Evolutionary conservation across 2,113 vertebrate genomes (phyloP).

Genomic region (Mobula birostris): DNA sequence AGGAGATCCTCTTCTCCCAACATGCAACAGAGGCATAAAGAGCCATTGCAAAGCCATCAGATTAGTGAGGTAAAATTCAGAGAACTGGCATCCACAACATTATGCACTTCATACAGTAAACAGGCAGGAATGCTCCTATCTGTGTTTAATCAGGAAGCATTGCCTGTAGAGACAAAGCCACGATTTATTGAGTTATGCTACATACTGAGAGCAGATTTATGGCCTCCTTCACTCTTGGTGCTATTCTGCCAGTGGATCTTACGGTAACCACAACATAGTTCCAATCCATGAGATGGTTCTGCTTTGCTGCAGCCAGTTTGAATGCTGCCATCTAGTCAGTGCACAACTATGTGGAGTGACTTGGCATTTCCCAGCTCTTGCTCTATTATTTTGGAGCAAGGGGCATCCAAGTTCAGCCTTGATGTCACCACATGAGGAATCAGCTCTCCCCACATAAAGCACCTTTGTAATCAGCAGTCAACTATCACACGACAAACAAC

Average conservation of each 20-base stretch:
- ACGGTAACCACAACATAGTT: background rate
- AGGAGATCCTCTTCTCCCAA: too few relatives aligned
- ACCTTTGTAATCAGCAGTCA: background rate
- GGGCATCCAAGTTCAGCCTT: background rate
- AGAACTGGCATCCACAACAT: background rate
- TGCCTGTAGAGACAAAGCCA: background rate
- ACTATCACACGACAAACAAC: background rate
- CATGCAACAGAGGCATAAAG: too few relatives aligned
- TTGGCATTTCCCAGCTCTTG: background rate
- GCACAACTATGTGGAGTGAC: background rate
- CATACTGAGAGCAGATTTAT: background rate
- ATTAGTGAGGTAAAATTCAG: background rate
- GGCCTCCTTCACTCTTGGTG: background rate
- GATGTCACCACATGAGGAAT: background rate
- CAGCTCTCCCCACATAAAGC: background rate
- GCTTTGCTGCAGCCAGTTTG: background rate
- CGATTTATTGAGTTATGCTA: background rate
- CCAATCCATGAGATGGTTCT: background rate
- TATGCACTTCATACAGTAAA: background rate
- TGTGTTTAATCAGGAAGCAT: background rate
- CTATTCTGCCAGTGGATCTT: background rate
- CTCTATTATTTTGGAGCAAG: too few relatives aligned
- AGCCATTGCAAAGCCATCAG: too few relatives aligned
- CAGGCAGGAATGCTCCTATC: background rate
- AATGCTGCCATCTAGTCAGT: too few relatives aligned